A percentile compares a stretch with the other conserved stretches of the same genome.
Evolutionary conservation across 1,140 invertebrate genomes (phyloP).

Genomic region (Eumeta japonica): DNA sequence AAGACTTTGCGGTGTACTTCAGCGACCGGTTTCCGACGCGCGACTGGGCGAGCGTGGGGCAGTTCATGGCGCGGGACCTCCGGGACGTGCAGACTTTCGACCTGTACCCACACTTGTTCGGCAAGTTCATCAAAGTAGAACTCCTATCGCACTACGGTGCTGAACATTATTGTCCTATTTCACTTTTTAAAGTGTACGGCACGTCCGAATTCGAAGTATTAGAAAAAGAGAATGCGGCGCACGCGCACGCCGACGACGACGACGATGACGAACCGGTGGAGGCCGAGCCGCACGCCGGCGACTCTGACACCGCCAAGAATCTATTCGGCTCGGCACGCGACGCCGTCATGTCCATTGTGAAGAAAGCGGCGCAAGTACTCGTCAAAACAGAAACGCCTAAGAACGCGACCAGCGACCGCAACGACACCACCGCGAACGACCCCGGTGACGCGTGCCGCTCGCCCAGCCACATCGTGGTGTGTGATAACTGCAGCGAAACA

Average conservation of each 20-base stretch:
- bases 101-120: slow-evolving; percentile 77
- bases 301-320: slow-evolving; percentile 61
- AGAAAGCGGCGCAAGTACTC: slow-evolving; percentile 81
- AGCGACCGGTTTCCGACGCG: slow-evolving; percentile 89
- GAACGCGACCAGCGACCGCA: slow-evolving; percentile 47
- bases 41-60: slow-evolving; percentile 88
- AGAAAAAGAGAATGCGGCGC: slow-evolving; percentile 71
- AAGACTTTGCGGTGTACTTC: slow-evolving; percentile 83
- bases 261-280: slow-evolving; percentile 64
- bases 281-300: slow-evolving; percentile 40
- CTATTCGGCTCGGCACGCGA: slow-evolving; percentile 82
- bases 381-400: slow-evolving; percentile 67
- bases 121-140: slow-evolving; percentile 92
- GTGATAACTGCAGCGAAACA: slow-evolving; percentile 68
- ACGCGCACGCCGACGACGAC: slow-evolving; percentile 61
- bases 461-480: slow-evolving; percentile 69
- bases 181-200: slow-evolving; percentile 86
- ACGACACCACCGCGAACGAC: slow-evolving; percentile 40
- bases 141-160: slow-evolving; percentile 90
- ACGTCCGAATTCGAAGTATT: slow-evolving; percentile 88
- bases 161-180: slow-evolving; percentile 97
- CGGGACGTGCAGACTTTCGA: slow-evolving; percentile 86
- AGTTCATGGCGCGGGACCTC: slow-evolving; percentile 84
- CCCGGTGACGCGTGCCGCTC: slow-evolving; percentile 60
- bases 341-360: slow-evolving; percentile 83